Conservation (phyloP, 1,140 invertebrate genomes). For the Artemia franciscana region DNA sequence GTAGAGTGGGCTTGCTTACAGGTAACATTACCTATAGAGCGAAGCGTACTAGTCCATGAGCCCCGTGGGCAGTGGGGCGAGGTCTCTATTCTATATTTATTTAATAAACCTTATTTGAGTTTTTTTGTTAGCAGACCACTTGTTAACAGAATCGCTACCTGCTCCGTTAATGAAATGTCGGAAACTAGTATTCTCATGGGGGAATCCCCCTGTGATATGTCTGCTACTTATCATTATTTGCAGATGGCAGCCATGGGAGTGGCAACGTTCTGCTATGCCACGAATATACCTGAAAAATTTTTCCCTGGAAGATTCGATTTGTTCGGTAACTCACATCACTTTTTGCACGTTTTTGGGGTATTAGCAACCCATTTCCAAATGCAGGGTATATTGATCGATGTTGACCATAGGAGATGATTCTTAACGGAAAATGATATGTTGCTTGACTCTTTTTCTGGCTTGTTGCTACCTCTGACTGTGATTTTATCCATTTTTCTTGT, state of each 20-base stretch:
- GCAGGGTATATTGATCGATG: slow-evolving; percentile 3
- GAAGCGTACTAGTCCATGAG: no score
- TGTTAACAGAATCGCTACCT: no score
- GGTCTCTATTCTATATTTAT: no score
- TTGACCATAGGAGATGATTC: not conserved
- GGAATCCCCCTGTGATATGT: not conserved
- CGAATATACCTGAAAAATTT: not conserved
- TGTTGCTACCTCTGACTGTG: not conserved
- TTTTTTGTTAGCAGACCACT: no score
- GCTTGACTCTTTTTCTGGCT: not conserved
- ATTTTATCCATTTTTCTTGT: not conserved
- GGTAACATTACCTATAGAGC: no score
- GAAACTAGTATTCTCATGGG: no score
- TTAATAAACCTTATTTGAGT: no score
- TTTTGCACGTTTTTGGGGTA: slow-evolving; percentile 5
- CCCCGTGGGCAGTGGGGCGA: no score
- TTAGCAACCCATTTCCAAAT: slow-evolving; percentile 2
- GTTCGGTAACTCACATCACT: slow-evolving; percentile 7
- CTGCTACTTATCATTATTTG: not conserved
- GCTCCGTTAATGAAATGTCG: no score
- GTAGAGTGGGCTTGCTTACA: no score
- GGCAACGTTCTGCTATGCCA: slow-evolving; percentile 2
- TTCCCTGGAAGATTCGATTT: slow-evolving; percentile 4
- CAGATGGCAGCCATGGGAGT: not conserved
- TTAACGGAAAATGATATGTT: not conserved